A percentile compares a stretch with the other conserved stretches of the same genome.
Evolutionary conservation across 2,888 invertebrate genomes (phyloP).

Genomic region (Drosophila lutescens): DNA sequence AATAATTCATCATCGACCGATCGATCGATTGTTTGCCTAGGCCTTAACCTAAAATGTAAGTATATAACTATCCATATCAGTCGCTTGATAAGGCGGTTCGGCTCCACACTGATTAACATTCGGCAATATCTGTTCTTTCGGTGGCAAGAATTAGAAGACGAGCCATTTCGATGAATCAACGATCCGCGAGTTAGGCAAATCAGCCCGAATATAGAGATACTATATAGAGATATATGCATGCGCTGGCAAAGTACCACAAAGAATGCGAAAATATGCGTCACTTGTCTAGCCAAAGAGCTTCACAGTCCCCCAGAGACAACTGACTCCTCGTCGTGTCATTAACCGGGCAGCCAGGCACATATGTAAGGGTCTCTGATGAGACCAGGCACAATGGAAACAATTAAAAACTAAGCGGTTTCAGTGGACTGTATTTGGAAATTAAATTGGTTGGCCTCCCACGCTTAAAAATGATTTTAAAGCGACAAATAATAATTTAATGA

Average conservation of each 20-base stretch:
- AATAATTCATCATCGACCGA: constrained; percentile 39
- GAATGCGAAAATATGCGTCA: constrained; percentile 67
- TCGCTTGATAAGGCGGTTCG: constrained; percentile 14
- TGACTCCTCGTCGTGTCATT: constrained; percentile 56
- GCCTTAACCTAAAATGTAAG: constrained; percentile 5
- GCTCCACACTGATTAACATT: constrained; percentile 19
- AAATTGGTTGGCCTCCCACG: neutral
- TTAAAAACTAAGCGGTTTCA: constrained; percentile 6
- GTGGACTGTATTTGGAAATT: neutral
- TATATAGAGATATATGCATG: constrained; percentile 12
- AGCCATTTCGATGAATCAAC: constrained; percentile 58
- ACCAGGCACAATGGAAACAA: constrained; percentile 35
- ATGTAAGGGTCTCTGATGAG: constrained; percentile 9
- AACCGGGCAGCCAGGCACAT: constrained; percentile 49
- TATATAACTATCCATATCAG: constrained; percentile 7
- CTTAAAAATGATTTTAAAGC: neutral
- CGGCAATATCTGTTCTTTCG: constrained; percentile 13
- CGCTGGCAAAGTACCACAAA: constrained; percentile 61
- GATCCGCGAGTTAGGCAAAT: constrained; percentile 57
- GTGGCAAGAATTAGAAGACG: constrained; percentile 6
- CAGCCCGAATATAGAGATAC: constrained; percentile 13
- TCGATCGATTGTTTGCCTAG: constrained; percentile 22
- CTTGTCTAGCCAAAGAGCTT: constrained; percentile 61
- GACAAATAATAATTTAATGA: neutral
- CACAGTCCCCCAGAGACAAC: constrained; percentile 30